Conservation (phyloP, 1,140 invertebrate genomes). For the Lordiphosa clarofinis region DNA sequence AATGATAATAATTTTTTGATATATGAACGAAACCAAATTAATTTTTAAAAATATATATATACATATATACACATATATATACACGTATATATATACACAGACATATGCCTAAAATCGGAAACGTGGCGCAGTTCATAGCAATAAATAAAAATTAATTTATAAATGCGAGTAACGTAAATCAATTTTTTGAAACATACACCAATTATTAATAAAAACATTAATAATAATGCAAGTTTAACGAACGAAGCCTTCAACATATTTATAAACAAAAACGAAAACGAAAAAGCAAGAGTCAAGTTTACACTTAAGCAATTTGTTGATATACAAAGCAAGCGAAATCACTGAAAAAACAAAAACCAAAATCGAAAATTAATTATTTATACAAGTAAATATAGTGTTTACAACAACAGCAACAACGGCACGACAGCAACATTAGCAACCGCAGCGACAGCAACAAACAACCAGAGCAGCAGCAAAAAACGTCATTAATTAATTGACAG, state of each 20-base stretch:
- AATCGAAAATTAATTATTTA: slow-evolving; percentile 26
- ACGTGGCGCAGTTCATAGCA: slow-evolving; percentile 63
- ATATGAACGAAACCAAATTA: slow-evolving; percentile 34
- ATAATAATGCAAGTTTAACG: slow-evolving; percentile 33
- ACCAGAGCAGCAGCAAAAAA: slow-evolving; percentile 15
- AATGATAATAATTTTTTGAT: slow-evolving; percentile 77
- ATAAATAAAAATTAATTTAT: slow-evolving; percentile 31
- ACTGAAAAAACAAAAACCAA: not conserved
- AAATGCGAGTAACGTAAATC: slow-evolving; percentile 22
- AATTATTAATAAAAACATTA: slow-evolving; percentile 59
- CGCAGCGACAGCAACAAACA: slow-evolving; percentile 8
- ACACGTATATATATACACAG: slow-evolving; percentile 2
- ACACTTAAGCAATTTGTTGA: slow-evolving; percentile 46
- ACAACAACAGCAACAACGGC: not conserved
- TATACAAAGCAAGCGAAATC: slow-evolving; percentile 39
- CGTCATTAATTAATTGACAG: slow-evolving; percentile 40
- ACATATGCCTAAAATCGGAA: slow-evolving; percentile 11
- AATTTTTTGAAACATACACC: slow-evolving; percentile 64
- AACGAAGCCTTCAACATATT: slow-evolving; percentile 57
- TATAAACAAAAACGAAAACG: slow-evolving; percentile 26
- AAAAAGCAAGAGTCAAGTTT: slow-evolving; percentile 27
- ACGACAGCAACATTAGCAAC: slow-evolving; percentile 5
- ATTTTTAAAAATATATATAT: slow-evolving; percentile 50
- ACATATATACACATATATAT: slow-evolving; percentile 39
- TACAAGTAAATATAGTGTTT: slow-evolving; percentile 20